Evolutionary conservation across 2,797 vertebrate species (phyloP).

Genomic region (Myoxocephalus aenaeus): DNA sequence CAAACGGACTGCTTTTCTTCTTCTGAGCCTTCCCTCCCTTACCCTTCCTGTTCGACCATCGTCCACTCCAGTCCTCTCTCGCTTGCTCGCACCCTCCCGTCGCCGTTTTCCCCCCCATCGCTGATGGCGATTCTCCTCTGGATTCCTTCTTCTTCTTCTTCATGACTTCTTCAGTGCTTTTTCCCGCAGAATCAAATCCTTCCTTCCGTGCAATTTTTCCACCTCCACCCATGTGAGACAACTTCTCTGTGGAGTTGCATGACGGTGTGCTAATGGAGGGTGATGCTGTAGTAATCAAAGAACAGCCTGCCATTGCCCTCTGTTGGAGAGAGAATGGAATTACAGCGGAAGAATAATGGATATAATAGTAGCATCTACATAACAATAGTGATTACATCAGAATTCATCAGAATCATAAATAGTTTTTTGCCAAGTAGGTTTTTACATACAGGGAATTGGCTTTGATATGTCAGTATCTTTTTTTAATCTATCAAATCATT

Average conservation of each 20-base stretch:
- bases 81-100: not conserved
- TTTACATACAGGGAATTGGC: not conserved
- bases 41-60: not conserved
- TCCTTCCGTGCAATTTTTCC: not conserved
- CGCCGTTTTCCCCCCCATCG: not conserved
- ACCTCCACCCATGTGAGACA: not conserved
- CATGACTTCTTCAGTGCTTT: fast-evolving
- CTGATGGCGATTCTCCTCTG: not conserved
- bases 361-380: not conserved
- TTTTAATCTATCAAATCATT: not conserved
- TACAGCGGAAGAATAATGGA: not conserved
- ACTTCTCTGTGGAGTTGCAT: not conserved
- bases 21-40: constrained; percentile 24
- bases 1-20: constrained; percentile 16
- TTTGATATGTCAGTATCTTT: not conserved
- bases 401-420: not conserved
- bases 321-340: constrained; percentile 42
- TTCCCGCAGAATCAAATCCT: not conserved
- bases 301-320: constrained; percentile 94
- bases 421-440: not conserved
- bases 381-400: not conserved
- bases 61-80: fast-evolving
- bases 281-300: constrained; percentile 92
- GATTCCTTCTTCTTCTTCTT: constrained; percentile 21
- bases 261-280: constrained; percentile 39